A percentile compares a stretch with the other conserved stretches of the same genome.
Evolutionary conservation across 1,140 invertebrate genomes (phyloP).

Genomic region (Drosophila repleta): DNA sequence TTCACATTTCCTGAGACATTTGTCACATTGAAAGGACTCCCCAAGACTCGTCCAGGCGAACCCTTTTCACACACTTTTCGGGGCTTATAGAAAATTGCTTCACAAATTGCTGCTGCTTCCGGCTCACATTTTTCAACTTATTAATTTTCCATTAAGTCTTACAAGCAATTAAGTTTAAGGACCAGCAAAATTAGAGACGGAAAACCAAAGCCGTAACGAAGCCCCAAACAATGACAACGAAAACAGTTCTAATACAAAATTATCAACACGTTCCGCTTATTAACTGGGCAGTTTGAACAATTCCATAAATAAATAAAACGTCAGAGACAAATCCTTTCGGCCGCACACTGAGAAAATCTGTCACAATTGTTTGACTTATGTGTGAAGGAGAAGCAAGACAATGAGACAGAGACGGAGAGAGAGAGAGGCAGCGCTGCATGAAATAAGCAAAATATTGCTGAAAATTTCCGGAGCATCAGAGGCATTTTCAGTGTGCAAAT

Average conservation of each 20-base stretch:
- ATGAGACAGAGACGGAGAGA: not conserved
- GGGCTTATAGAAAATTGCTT: conserved; percentile 48
- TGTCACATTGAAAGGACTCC: conserved; percentile 24
- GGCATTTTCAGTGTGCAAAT: conserved; percentile 51
- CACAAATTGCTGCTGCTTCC: conserved; percentile 58
- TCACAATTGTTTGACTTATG: conserved; percentile 63
- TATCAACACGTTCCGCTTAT: conserved; percentile 74
- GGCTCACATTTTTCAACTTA: conserved; percentile 69
- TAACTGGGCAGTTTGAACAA: conserved; percentile 46
- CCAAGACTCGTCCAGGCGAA: not conserved
- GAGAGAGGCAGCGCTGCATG: not conserved
- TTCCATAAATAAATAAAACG: conserved; percentile 56
- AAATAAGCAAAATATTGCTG: conserved; percentile 53
- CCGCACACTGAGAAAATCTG: conserved; percentile 39
- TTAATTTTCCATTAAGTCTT: conserved; percentile 70
- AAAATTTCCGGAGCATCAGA: conserved; percentile 60
- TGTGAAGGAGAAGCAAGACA: not conserved
- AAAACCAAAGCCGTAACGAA: conserved; percentile 22
- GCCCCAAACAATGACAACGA: conserved; percentile 1
- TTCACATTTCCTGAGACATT: conserved; percentile 37
- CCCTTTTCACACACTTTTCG: conserved; percentile 20
- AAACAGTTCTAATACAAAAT: conserved; percentile 39
- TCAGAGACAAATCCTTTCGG: conserved; percentile 42
- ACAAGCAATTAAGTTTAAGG: conserved; percentile 65
- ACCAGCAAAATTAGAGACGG: conserved; percentile 16